These are phyloP conservation scores for Tethya wilhelma DNA, from an alignment of 37 sponge, comb jelly and placozoan genomes.

Conservation along the genomic window DNA sequence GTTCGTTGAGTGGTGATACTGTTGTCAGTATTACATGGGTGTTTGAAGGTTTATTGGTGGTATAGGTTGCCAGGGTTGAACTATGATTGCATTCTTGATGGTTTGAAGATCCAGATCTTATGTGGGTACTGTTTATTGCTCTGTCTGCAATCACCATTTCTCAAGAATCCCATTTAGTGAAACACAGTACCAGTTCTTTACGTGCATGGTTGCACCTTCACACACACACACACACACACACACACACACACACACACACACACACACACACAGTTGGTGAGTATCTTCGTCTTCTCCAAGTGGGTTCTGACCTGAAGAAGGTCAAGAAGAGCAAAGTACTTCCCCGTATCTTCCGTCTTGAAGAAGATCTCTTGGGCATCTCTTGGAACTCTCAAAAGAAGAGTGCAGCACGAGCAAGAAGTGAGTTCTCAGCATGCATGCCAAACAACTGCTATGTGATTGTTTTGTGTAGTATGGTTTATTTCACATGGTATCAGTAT, in stretches of 20 bases:
- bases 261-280: constrained; percentile 33
- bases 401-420: constrained; percentile 33
- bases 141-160: too few relatives aligned
- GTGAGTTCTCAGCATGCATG: constrained; percentile 32
- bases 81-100: too few relatives aligned
- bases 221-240: background rate
- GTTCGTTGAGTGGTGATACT: too few relatives aligned
- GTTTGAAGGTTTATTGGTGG: background rate
- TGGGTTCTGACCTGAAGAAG: constrained; percentile 53
- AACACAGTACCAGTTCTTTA: background rate
- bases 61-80: background rate
- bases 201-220: background rate
- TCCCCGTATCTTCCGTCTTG: constrained; percentile 39
- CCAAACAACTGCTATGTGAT: background rate
- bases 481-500: background rate
- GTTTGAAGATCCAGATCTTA: too few relatives aligned
- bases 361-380: constrained; percentile 35
- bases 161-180: background rate
- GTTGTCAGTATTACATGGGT: too few relatives aligned
- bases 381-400: constrained; percentile 55
- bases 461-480: background rate
- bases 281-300: constrained; percentile 31
- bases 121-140: too few relatives aligned
- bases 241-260: constrained; percentile 1
- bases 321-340: constrained; percentile 43